Conservation (phyloP, 2,797 vertebrate genomes). For the Cuniculus paca region DNA sequence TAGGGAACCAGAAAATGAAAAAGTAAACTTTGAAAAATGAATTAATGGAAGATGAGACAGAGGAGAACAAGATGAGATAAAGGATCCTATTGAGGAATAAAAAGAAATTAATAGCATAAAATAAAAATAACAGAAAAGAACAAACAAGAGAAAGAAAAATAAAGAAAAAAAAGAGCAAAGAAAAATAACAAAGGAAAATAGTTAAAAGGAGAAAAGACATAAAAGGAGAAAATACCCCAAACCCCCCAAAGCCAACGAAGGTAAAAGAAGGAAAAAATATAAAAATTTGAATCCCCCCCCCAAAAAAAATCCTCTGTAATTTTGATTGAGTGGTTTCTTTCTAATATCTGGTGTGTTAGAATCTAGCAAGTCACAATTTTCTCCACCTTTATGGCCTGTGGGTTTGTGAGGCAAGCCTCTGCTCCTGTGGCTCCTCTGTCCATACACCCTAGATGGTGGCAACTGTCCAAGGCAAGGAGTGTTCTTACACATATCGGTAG, state of each 20-base stretch:
- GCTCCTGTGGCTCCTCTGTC: neutral
- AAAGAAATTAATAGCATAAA: neutral
- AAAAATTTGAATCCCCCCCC: neutral
- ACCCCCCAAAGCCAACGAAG: neutral
- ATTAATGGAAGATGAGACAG: neutral
- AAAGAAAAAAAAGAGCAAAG: neutral
- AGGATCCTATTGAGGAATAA: neutral
- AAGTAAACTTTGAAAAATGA: neutral
- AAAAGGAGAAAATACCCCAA: neutral
- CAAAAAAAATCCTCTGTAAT: neutral
- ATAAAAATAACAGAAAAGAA: neutral
- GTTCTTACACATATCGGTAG: neutral
- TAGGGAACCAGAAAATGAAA: neutral
- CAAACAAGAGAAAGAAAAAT: neutral
- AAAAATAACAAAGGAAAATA: neutral
- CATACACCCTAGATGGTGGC: neutral
- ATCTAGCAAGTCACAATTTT: neutral
- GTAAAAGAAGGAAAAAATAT: neutral
- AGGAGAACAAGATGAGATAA: neutral
- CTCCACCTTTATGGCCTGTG: neutral
- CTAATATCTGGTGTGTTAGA: neutral
- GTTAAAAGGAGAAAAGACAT: neutral
- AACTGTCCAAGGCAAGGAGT: neutral
- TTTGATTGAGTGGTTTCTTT: neutral
- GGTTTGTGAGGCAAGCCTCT: neutral